Percentiles rank a stretch among this genome's conserved stretches.
Conservation (phyloP, 1,140 invertebrate genomes). For the Batillaria attramentaria region DNA sequence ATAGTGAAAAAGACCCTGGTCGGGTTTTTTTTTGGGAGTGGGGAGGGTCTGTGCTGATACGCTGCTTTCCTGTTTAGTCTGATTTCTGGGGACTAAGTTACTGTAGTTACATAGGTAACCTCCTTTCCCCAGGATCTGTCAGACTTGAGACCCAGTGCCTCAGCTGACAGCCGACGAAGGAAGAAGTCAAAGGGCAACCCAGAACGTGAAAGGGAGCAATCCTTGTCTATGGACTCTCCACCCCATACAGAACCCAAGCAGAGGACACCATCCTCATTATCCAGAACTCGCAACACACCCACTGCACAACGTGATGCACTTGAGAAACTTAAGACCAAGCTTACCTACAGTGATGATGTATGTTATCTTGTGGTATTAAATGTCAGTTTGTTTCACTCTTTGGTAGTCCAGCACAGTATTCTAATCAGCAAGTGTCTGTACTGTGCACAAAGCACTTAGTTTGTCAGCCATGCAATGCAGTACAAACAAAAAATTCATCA, state of each 20-base stretch:
- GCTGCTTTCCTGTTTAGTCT: not conserved
- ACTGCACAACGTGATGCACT: constrained; percentile 62
- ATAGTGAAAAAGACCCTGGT: too few species aligned
- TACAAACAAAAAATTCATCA: not conserved
- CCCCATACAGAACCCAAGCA: constrained; percentile 61
- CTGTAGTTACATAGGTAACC: not conserved
- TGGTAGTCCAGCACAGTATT: too few species aligned
- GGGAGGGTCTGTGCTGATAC: too few species aligned
- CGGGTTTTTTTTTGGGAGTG: too few species aligned
- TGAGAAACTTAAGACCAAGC: constrained; percentile 65
- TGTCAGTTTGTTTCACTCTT: too few species aligned
- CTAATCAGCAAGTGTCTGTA: too few species aligned
- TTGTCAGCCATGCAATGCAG: too few species aligned
- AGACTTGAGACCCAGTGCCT: constrained; percentile 60
- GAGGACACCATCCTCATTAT: constrained; percentile 60
- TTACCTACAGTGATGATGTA: constrained; percentile 69
- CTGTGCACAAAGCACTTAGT: too few species aligned
- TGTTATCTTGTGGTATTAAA: too few species aligned
- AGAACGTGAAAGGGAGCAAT: constrained; percentile 66
- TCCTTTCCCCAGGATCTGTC: constrained; percentile 64
- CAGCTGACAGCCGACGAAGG: constrained; percentile 56
- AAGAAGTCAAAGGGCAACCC: constrained; percentile 67
- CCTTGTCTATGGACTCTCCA: constrained; percentile 62
- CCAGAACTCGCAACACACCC: constrained; percentile 61
- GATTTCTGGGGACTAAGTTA: not conserved